Evolutionary conservation across 35 echinoderm and acorn worm genomes (phyloP).

Genomic region (Patiria miniata): DNA sequence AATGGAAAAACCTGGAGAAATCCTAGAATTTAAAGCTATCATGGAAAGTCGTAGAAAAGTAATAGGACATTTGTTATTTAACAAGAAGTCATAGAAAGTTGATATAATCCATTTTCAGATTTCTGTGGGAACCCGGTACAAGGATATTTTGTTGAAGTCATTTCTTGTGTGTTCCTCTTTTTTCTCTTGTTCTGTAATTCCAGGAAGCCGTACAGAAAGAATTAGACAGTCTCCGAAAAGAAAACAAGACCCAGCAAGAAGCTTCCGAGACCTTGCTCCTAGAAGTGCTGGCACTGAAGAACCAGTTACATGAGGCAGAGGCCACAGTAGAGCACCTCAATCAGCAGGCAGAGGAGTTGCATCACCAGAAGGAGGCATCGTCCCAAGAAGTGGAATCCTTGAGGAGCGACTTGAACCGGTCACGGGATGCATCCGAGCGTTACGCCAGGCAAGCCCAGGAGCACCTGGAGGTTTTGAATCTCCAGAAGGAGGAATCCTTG

Average conservation of each 20-base stretch:
- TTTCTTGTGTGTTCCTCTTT: not conserved
- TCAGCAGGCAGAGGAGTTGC: constrained; percentile 38
- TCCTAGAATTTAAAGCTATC: too few relatives aligned
- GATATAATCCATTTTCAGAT: too few relatives aligned
- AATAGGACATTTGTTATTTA: too few relatives aligned
- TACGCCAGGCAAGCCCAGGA: constrained; percentile 2
- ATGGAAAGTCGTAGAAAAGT: too few relatives aligned
- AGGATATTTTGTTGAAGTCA: too few relatives aligned
- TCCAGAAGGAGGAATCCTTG: constrained; percentile 40
- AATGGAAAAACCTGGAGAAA: too few relatives aligned
- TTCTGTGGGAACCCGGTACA: too few relatives aligned
- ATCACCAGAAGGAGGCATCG: constrained; percentile 5
- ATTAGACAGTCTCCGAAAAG: constrained; percentile 10
- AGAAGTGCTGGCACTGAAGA: too few relatives aligned
- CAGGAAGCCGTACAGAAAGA: constrained; percentile 38
- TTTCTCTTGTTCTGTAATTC: not conserved
- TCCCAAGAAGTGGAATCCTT: constrained; percentile 13
- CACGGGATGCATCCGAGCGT: not conserved
- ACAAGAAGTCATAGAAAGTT: too few relatives aligned
- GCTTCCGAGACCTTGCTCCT: too few relatives aligned
- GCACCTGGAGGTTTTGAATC: constrained; percentile 27
- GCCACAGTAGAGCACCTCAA: constrained; percentile 4
- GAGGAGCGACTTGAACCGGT: not conserved
- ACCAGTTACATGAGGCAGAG: not conserved
- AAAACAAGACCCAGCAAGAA: constrained; percentile 16